Percentiles rank a stretch among this genome's conserved stretches.
Evolutionary conservation across 2,113 vertebrate genomes (phyloP).

Genomic region (Eretmodus cyanostictus): DNA sequence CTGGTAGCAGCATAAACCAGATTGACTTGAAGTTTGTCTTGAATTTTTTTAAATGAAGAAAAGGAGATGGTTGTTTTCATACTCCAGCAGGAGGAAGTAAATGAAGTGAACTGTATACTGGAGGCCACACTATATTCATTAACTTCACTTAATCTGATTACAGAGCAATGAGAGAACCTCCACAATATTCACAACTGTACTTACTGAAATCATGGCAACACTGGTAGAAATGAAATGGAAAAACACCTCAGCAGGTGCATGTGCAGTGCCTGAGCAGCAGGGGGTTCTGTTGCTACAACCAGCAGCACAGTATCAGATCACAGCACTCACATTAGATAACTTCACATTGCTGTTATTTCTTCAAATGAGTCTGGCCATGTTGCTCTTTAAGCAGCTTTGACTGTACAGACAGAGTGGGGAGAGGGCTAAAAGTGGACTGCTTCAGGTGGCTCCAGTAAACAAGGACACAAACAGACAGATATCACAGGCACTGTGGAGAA

Average conservation of each 20-base stretch:
- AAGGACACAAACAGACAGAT: not conserved
- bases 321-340: not conserved
- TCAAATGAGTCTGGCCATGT: not conserved
- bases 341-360: not conserved
- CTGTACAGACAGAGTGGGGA: accelerated
- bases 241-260: not conserved
- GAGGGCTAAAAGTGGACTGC: not conserved
- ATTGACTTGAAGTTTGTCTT: not conserved
- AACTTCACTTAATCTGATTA: not conserved
- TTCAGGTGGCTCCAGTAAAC: not conserved
- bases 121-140: not conserved
- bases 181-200: not conserved
- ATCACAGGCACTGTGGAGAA: not conserved
- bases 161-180: not conserved
- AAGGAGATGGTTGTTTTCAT: not conserved
- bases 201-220: not conserved
- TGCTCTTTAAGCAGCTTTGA: not conserved
- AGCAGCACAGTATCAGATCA: not conserved
- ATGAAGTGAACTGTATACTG: not conserved
- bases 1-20: not conserved
- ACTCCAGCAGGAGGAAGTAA: not conserved
- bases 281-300: not conserved
- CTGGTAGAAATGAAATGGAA: not conserved
- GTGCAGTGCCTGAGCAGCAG: not conserved
- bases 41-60: not conserved